A percentile compares a stretch with the other conserved stretches of the same genome.
phyloP scores from a whole-genome alignment of 1,140 invertebrate genomes.

The Musca domestica region DNA sequence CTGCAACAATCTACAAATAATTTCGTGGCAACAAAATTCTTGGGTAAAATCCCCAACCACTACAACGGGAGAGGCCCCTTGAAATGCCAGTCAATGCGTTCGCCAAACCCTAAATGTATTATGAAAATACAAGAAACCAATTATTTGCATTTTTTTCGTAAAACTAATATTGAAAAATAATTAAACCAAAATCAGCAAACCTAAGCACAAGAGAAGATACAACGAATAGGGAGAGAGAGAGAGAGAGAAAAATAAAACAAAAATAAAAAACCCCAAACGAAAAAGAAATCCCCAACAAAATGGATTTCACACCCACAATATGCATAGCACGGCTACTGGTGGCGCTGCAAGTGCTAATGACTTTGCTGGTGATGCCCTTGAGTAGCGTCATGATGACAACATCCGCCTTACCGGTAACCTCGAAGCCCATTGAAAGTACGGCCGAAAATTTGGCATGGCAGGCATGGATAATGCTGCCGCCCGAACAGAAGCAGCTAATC shows the following conservation, averaged over 20 bases:
- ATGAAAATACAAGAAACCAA: no score
- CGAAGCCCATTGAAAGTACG: conserved; percentile 49
- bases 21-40: no score
- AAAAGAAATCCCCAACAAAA: conserved; percentile 3
- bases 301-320: conserved; percentile 11
- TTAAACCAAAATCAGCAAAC: no score
- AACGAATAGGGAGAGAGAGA: neutral
- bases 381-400: conserved; percentile 1
- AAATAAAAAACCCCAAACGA: neutral
- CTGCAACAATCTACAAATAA: no score
- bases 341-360: conserved; percentile 6
- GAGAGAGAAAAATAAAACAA: conserved; percentile 1
- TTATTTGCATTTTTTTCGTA: no score
- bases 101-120: no score
- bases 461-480: conserved; percentile 43
- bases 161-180: neutral
- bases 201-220: neutral
- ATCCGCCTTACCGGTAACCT: conserved; percentile 43
- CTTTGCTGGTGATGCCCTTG: neutral
- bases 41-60: no score
- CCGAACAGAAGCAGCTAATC: conserved; percentile 37
- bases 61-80: no score
- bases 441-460: conserved; percentile 49
- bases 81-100: no score
- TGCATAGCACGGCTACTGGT: conserved; percentile 11